Evolutionary conservation across 2,888 invertebrate species (phyloP), one percentile per base, ranked within the genome.

Genomic region (Perdita meconis): DNA sequence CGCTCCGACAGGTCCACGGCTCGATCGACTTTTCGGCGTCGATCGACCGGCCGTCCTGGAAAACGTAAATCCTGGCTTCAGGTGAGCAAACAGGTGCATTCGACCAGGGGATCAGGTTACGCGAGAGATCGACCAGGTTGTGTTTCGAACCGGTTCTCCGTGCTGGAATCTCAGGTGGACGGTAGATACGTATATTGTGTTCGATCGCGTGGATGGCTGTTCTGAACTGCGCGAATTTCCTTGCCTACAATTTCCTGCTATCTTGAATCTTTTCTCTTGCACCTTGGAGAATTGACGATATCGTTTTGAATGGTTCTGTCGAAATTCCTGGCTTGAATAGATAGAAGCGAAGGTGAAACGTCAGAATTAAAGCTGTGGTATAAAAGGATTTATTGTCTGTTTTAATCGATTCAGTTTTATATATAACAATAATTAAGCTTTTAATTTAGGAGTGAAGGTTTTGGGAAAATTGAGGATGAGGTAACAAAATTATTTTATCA

Each of bases 1-100:
- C 30, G 12, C 30, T 24, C 5, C 10, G 13, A 13, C 10, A 22
- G 0, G 4, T 56, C 22, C 22, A 13, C 6, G 38, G 38, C n/a
- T 19, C 22, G 26, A 34, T 47, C 38, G 70, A 47, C 30, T 13
- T 67, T 55, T 66, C 55, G 67, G 34, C 12, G 40, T 8, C 16
- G 44, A 44, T 42, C 63, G 59, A 59, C 30, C 12, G 67, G 59
- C 72, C 47, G 70, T 64, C 71, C 75, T 78, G 71, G 69, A 78
- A 80, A 83, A 85, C 75, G 83, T 80, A 83, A 87, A 82, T 87
- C 83, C 86, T 86, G 82, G 86, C 88, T 89, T 87, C 86, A 85
- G 89, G 86, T 89, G 89, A 89, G 88, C 88, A 88, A 89, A 89
- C 89, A 89, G 88, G 88, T 89, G 89, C 85, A 87, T 77, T 81